Conservation (phyloP, 2,888 invertebrate species). For the Gnatocerus cornutus region DNA sequence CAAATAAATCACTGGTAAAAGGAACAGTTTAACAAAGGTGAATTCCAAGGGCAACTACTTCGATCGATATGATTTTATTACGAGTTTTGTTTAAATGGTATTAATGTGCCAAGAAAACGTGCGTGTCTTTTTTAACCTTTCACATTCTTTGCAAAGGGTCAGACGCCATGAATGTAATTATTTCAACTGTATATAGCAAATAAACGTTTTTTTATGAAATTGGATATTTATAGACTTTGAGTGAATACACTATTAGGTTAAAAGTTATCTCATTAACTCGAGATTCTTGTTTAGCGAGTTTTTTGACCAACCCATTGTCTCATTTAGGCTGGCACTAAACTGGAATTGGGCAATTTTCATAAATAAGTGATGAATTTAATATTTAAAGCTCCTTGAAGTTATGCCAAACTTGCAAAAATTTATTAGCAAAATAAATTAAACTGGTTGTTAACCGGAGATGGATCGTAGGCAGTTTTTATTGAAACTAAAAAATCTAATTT, state of each 20-base stretch:
- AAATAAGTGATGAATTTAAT: slow-evolving; percentile 6
- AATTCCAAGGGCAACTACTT: slow-evolving; percentile 36
- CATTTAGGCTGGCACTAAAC: slow-evolving; percentile 9
- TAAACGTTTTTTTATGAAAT: slow-evolving; percentile 5
- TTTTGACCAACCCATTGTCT: slow-evolving; percentile 27
- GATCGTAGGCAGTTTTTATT: background rate
- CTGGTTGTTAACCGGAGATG: slow-evolving; percentile 7
- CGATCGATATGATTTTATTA: slow-evolving; percentile 35
- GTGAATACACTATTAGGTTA: slow-evolving; percentile 20
- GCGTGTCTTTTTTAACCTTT: slow-evolving; percentile 41
- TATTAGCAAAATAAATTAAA: slow-evolving; percentile 1
- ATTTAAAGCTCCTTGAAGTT: slow-evolving; percentile 5
- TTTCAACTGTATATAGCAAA: background rate
- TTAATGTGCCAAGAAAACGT: slow-evolving; percentile 25
- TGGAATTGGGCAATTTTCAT: slow-evolving; percentile 10
- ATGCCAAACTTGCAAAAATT: slow-evolving; percentile 6
- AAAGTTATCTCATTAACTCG: slow-evolving; percentile 13
- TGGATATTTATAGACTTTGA: background rate
- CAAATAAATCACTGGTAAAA: slow-evolving; percentile 47
- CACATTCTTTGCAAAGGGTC: slow-evolving; percentile 39
- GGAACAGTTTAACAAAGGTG: slow-evolving; percentile 10
- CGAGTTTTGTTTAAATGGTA: slow-evolving; percentile 16
- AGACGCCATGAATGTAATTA: slow-evolving; percentile 6
- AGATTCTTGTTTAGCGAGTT: slow-evolving; percentile 29
- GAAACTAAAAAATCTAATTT: slow-evolving; percentile 2